Evolutionary conservation across 2,113 vertebrate genomes (phyloP), one percentile per base, ranked within the genome.

Genomic region (Tetrao urogallus): DNA sequence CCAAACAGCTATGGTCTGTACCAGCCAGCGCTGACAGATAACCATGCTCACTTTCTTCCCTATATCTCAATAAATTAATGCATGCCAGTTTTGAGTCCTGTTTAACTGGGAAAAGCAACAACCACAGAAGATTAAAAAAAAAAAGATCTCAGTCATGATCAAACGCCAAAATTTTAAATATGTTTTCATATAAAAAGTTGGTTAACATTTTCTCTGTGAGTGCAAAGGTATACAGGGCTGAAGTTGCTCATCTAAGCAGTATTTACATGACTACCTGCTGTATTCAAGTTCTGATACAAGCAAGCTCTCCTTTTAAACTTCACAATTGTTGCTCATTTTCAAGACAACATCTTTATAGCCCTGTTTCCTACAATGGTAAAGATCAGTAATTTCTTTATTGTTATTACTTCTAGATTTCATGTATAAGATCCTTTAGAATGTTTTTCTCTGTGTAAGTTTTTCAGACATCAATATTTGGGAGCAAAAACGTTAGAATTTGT

Each of bases 51-150:
- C 21, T 43, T 50, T 32, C 30, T 78, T 72, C 65, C 25, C 34
- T 20, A 14, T 20, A 4, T 40, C 34, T 69, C 54, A 64, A 25
- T 32, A 32, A 80, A 61, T 21, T 27, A 70, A 40, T 9, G 16
- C 25, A 10, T 60, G 85, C 11, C 47, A 32, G 36, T 58, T 87
- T 47, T 85, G 22, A 75, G n/a, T 78, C 36, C 47, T 54, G 24
- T 43, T 70, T 66, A 57, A 74, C 6, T n/a, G 27, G 57, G 34
- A 84, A 94, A 91, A 82, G 80, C 78, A 89, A 36, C 30, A 52
- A 82, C 57, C 32, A 91, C n/a, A 87, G 66, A 92, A 80, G 36
- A 79, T 40, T 30, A 32, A 85, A 93, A 79, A 88, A 91, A 50
- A 24, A 40, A 85, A 94, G 47, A 63, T 67, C 71, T 92, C 42